Evolutionary conservation across 2,888 invertebrate species (phyloP).

Genomic region (Drosophila anomelani): DNA sequence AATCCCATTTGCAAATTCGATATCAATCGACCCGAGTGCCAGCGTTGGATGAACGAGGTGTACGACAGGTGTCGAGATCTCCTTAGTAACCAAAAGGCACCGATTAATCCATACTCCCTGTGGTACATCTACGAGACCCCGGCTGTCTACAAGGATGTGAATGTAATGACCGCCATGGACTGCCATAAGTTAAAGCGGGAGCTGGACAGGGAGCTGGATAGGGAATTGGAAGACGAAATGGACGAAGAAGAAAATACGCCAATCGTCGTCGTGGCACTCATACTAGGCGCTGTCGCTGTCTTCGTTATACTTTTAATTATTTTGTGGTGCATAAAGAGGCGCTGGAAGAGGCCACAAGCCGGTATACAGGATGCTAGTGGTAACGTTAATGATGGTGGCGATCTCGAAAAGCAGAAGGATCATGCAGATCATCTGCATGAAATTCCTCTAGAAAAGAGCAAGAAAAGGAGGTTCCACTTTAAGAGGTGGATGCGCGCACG

Average conservation of each 20-base stretch:
- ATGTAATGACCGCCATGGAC: conserved; percentile 55
- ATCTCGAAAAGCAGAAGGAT: neutral
- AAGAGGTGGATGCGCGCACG: conserved; percentile 53
- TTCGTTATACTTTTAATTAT: conserved; percentile 33
- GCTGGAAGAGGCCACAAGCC: no score
- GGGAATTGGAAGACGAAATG: neutral
- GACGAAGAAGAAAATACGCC: neutral
- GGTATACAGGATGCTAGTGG: accelerated
- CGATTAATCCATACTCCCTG: conserved; percentile 13
- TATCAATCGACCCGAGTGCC: conserved; percentile 50
- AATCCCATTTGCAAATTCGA: conserved; percentile 60
- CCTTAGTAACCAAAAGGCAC: conserved; percentile 1
- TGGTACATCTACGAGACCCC: conserved; percentile 50
- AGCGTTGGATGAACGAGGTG: conserved; percentile 64
- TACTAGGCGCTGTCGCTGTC: neutral
- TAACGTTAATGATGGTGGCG: accelerated
- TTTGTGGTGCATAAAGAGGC: conserved; percentile 2
- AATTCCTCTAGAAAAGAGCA: neutral
- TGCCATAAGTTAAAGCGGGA: conserved; percentile 57
- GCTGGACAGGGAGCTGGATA: conserved; percentile 38
- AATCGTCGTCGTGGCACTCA: neutral
- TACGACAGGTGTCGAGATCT: conserved; percentile 48
- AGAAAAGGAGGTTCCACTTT: conserved; percentile 13
- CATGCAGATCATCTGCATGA: no score
- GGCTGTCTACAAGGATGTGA: conserved; percentile 53